Evolutionary conservation across 2,888 invertebrate genomes (phyloP), one percentile per base, ranked within the genome.

Genomic region (Sarcophaga variegata): DNA sequence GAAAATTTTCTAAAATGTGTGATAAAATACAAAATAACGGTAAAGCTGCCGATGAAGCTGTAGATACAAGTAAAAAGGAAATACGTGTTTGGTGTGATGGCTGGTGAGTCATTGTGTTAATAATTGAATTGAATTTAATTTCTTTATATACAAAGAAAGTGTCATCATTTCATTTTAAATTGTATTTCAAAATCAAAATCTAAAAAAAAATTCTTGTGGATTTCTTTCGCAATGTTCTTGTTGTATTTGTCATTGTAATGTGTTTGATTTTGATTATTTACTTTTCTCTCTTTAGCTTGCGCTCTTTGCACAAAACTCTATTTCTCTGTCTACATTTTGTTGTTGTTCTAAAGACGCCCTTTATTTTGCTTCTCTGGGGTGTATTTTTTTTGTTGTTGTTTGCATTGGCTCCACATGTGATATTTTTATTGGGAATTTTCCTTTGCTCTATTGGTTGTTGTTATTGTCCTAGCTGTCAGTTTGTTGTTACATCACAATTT

Each of bases 41-140:
- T 62, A 63, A 20, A 69, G 27, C 75, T 62, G 64, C 76, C n/a
- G 79, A 3, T 5, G 81, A 22, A 62, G 72, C 25, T 54, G 82
- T 76, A 54, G 62, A 37, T 20, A 71, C n/a, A 70, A 22, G 60
- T 49, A 81, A 71, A 17, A 87, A 86, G 82, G 89, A 89, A 83
- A 82, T 89, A 74, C 89, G 89, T 54, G 89, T 89, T 25, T 89
- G 89, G 89, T 89, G 89, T 85, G 89, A 89, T 72, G 89, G 89
- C 63, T 89, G 89, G 89, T 89, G 87, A 89, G 89, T 89, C 85
- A 89, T 75, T 22, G 8, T 69, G 70, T 62, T 62, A 25, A 4
- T 67, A 27, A n/a, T 64, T 66, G 25, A 60, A n/a, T 62, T 25
- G 11, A 17, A 64, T 27, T 45, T 62, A 37, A 63, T 60, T 72